Conservation (phyloP, 2,113 vertebrate genomes). For the Erythrolamprus reginae region DNA sequence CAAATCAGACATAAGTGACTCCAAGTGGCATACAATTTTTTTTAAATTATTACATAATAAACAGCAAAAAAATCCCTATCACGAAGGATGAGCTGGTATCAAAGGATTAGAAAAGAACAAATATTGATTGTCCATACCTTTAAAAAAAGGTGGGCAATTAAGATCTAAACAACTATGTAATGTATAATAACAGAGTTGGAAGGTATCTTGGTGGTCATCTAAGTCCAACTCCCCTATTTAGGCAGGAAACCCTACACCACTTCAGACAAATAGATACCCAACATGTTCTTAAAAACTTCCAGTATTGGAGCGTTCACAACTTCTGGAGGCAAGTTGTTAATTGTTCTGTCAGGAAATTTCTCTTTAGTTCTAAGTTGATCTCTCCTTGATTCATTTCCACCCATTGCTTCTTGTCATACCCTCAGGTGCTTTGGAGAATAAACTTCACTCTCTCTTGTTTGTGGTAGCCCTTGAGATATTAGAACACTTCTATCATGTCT, state of each 20-base stretch:
- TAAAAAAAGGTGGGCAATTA: neutral
- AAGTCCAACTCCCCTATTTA: neutral
- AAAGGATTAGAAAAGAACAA: neutral
- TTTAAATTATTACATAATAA: neutral
- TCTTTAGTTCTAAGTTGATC: neutral
- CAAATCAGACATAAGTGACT: neutral
- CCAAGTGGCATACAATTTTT: neutral
- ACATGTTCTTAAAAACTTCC: too few relatives aligned
- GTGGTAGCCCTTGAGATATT: neutral
- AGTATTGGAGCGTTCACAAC: neutral
- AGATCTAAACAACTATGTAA: neutral
- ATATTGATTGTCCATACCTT: neutral
- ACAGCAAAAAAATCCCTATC: neutral
- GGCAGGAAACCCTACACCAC: neutral
- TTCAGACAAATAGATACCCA: neutral
- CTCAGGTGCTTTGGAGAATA: neutral
- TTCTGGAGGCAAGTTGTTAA: neutral
- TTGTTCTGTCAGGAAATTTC: neutral
- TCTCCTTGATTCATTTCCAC: neutral
- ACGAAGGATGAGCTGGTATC: neutral
- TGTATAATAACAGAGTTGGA: neutral
- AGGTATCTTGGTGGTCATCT: neutral
- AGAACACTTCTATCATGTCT: neutral
- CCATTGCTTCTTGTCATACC: neutral
- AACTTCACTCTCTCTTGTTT: neutral